Evolutionary conservation across 1,140 invertebrate species (phyloP).

Genomic region (Heliothis virescens): DNA sequence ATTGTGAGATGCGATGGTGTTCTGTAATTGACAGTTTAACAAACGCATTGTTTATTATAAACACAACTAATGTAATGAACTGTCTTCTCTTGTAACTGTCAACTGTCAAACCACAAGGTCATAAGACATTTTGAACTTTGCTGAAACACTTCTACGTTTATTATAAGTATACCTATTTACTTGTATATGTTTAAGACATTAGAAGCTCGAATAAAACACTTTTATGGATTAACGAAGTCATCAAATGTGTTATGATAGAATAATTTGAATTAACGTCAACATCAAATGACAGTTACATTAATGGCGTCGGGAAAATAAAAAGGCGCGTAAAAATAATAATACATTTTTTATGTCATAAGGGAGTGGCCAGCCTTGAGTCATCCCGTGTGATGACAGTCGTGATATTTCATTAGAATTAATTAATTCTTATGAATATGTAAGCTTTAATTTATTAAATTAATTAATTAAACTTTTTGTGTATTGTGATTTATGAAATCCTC

Average conservation of each 20-base stretch:
- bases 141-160: too few species aligned
- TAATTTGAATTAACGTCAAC: conserved; percentile 40
- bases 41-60: not conserved
- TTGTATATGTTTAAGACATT: too few species aligned
- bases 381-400: conserved; percentile 39
- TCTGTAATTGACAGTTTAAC: conserved; percentile 17
- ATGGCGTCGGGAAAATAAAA: conserved; percentile 39
- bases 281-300: conserved; percentile 39
- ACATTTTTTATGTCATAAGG: conserved; percentile 40
- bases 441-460: conserved; percentile 3
- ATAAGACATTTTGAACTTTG: not conserved
- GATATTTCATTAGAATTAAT: conserved; percentile 51
- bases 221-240: conserved; percentile 1
- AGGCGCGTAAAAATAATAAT: conserved; percentile 29
- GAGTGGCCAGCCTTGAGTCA: conserved; percentile 15
- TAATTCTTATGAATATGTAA: not conserved
- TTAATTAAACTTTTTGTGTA: not conserved
- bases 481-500: not conserved
- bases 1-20: not conserved
- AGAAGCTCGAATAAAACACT: not conserved
- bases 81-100: not conserved
- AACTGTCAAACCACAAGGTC: not conserved
- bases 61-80: not conserved
- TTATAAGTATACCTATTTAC: too few species aligned
- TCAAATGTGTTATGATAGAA: conserved; percentile 4